phyloP scores from a whole-genome alignment of 2,888 invertebrate genomes.

The Lasioglossum calceatum region DNA sequence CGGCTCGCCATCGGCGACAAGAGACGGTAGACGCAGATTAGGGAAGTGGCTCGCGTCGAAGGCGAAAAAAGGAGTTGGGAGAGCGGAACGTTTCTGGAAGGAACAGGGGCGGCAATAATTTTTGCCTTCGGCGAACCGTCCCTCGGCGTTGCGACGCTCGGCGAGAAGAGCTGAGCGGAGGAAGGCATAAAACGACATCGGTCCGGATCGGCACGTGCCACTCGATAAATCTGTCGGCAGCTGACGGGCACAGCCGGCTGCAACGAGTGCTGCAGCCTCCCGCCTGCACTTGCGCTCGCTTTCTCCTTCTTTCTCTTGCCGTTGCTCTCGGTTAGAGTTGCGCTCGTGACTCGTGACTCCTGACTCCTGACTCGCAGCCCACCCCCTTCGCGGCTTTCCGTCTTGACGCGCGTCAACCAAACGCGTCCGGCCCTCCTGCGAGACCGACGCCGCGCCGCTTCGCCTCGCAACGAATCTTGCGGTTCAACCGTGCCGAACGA shows the following conservation, averaged over 20 bases:
- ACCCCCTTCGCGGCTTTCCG: slow-evolving; percentile 15
- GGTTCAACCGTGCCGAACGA: not conserved
- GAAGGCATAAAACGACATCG: slow-evolving; percentile 74
- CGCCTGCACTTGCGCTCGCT: slow-evolving; percentile 45
- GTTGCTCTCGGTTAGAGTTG: not conserved
- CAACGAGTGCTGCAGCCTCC: slow-evolving; percentile 57
- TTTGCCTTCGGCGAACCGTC: slow-evolving; percentile 60
- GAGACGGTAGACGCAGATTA: not conserved
- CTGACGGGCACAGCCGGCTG: slow-evolving; percentile 81
- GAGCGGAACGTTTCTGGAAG: not conserved
- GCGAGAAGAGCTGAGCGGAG: slow-evolving; percentile 38
- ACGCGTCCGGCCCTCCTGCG: slow-evolving; percentile 32
- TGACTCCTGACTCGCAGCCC: not conserved
- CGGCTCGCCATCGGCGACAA: not conserved
- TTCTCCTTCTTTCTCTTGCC: slow-evolving; percentile 21
- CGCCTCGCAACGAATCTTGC: not conserved
- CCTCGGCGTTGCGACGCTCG: not conserved
- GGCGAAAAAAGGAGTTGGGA: not conserved
- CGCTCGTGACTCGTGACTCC: not conserved
- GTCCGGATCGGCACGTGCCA: slow-evolving; percentile 84
- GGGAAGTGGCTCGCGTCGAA: not conserved
- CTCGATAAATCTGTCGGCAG: slow-evolving; percentile 85
- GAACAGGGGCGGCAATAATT: slow-evolving; percentile 53
- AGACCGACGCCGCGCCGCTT: slow-evolving; percentile 17
- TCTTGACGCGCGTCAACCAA: slow-evolving; percentile 9